A percentile compares a stretch with the other conserved stretches of the same genome.
phyloP scores from a whole-genome alignment of 2,113 vertebrate species.

The Amblyornis subalaris region DNA sequence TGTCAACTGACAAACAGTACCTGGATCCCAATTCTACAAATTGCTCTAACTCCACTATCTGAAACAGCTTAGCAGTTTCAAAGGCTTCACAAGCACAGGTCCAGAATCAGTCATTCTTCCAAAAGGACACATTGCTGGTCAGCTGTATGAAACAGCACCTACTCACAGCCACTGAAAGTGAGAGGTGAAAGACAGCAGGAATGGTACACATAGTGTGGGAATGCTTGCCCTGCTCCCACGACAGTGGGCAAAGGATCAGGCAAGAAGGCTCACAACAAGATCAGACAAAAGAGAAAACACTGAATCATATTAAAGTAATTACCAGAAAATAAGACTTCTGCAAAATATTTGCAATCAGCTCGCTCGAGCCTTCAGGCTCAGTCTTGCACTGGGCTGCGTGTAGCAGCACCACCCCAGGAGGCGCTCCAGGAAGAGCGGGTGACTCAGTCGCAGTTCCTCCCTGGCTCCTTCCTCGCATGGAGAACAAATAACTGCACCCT shows the following conservation, averaged over 20 bases:
- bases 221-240: not conserved
- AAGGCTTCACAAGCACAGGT: not conserved
- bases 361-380: slow-evolving; percentile 33
- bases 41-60: not conserved
- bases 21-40: not conserved
- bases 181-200: not conserved
- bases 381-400: slow-evolving; percentile 20
- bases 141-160: not conserved
- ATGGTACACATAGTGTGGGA: not conserved
- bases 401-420: slow-evolving; percentile 35
- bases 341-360: slow-evolving; percentile 30
- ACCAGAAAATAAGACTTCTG: slow-evolving; percentile 52
- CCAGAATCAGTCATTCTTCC: not conserved
- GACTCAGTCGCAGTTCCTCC: slow-evolving; percentile 36
- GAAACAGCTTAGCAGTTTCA: not conserved
- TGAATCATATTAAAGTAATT: slow-evolving; percentile 61
- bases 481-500: not conserved
- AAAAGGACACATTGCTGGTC: not conserved
- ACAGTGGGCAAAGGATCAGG: not conserved
- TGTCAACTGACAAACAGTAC: not conserved
- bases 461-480: slow-evolving; percentile 2
- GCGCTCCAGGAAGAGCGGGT: not conserved
- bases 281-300: slow-evolving; percentile 55
- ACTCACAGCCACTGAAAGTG: not conserved
- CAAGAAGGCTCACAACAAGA: slow-evolving; percentile 41